A percentile compares a stretch with the other conserved stretches of the same genome.
Conservation (phyloP, 1,140 invertebrate species). For the Maniola jurtina region DNA sequence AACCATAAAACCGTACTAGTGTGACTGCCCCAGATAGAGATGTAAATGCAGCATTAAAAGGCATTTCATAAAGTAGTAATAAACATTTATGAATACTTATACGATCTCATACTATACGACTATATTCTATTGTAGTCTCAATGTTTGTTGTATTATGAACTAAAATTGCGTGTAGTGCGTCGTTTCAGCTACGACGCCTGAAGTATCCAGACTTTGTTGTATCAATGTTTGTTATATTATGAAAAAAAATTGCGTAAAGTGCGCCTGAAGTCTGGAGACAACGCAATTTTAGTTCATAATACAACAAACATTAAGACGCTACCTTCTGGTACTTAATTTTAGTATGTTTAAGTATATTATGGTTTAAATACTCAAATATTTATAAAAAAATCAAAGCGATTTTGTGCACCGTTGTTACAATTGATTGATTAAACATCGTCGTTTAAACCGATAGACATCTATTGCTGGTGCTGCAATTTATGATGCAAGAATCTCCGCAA, state of each 20-base stretch:
- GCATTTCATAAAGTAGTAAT: conserved; percentile 22
- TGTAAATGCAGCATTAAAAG: conserved; percentile 17
- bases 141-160: background rate
- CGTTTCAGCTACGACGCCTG: background rate
- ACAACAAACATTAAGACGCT: background rate
- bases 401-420: too few relatives aligned
- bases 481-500: too few relatives aligned
- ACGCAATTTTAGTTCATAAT: conserved; percentile 3
- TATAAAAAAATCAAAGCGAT: too few relatives aligned
- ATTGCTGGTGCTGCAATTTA: too few relatives aligned
- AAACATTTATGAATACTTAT: conserved; percentile 13
- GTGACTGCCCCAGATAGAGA: conserved; percentile 9
- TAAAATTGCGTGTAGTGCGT: background rate
- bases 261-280: too few relatives aligned
- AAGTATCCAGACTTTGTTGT: too few relatives aligned
- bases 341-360: background rate
- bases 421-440: too few relatives aligned
- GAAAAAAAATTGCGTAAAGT: too few relatives aligned
- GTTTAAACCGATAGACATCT: too few relatives aligned
- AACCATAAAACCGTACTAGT: background rate
- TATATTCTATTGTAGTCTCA: background rate
- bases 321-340: background rate
- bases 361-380: too few relatives aligned
- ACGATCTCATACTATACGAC: background rate
- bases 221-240: too few relatives aligned